phyloP scores from a whole-genome alignment of 1,140 invertebrate species.

The Myzus persicae region DNA sequence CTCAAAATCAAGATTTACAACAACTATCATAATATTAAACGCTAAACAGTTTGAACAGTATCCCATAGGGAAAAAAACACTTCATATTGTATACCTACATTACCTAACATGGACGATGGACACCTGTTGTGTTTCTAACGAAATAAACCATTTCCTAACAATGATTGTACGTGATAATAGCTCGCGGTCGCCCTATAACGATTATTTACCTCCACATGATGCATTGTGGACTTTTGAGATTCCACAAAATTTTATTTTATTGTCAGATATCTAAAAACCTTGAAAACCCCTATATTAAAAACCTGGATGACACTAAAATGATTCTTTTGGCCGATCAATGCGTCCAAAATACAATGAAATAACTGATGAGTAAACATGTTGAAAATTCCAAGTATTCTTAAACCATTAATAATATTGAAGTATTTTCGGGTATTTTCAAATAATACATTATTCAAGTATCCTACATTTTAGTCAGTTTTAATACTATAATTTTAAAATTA shows the following conservation, averaged over 20 bases:
- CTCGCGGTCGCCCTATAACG: neutral
- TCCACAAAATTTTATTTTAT: conserved; percentile 11
- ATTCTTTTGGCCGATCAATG: neutral
- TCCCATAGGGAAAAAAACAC: conserved; percentile 10
- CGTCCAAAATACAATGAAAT: neutral
- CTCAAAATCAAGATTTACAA: neutral
- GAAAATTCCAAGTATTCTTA: neutral
- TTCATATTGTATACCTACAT: neutral
- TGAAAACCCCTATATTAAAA: neutral
- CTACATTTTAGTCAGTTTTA: neutral
- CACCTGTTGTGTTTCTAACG: conserved; percentile 34
- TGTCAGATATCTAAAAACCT: neutral
- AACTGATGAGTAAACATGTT: neutral
- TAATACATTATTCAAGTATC: neutral
- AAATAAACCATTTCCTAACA: conserved; percentile 11
- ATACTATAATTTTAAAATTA: neutral
- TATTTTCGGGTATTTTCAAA: conserved; percentile 3
- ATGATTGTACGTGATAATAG: conserved; percentile 14
- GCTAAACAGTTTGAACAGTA: neutral
- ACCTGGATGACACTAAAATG: neutral
- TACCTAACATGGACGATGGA: neutral
- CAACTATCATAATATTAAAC: neutral
- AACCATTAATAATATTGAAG: neutral
- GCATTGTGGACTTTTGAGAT: neutral
- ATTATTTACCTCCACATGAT: neutral